phyloP scores from a whole-genome alignment of 2,888 invertebrate species.

The Nipponacmea schrenckii region DNA sequence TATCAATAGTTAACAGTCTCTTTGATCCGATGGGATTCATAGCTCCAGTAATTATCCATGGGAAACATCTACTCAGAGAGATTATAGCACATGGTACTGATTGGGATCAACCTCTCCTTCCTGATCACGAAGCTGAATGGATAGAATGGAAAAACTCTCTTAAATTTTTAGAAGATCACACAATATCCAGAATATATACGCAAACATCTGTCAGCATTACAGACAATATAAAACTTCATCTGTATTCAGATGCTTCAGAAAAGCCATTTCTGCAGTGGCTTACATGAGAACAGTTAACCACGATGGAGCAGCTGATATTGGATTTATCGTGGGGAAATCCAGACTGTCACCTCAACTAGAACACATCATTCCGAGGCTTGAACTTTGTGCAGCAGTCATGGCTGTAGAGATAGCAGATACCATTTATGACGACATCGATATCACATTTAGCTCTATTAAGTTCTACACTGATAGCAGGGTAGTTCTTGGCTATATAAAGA shows the following conservation, averaged over 20 bases:
- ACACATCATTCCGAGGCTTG: slow-evolving; percentile 19
- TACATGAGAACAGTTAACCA: slow-evolving; percentile 10
- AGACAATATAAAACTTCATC: not conserved
- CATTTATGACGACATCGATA: not conserved
- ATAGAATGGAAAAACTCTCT: not conserved
- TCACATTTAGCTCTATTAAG: not conserved
- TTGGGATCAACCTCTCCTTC: not conserved
- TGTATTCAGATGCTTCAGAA: not conserved
- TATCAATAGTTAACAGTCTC: slow-evolving; percentile 6
- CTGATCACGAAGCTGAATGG: not conserved
- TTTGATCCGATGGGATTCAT: not conserved
- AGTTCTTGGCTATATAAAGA: slow-evolving; percentile 12
- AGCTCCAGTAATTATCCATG: not conserved
- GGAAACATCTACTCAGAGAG: not conserved
- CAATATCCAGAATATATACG: not conserved
- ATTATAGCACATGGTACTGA: not conserved
- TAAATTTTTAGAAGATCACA: not conserved
- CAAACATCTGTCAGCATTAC: not conserved
- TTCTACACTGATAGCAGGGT: slow-evolving; percentile 22
- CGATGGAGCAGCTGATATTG: not conserved
- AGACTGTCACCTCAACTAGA: slow-evolving; percentile 8
- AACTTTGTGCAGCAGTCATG: slow-evolving; percentile 23
- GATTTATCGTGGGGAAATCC: slow-evolving; percentile 14
- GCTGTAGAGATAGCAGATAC: slow-evolving; percentile 12
- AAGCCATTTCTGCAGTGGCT: not conserved